Base-by-base conservation (phyloP, 2,888 invertebrate genomes). In the Acleris cristana region DNA sequence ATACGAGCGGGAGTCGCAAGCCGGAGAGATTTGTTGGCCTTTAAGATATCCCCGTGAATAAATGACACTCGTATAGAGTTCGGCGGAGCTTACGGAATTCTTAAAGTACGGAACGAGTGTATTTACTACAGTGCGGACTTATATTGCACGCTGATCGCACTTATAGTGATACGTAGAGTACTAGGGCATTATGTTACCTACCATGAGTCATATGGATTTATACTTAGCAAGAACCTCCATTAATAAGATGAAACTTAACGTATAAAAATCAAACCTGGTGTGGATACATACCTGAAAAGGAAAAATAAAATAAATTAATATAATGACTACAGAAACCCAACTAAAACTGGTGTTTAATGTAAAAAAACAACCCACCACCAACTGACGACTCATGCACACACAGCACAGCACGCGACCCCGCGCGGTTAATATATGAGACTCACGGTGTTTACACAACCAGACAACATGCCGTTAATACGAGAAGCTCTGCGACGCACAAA, bases 231-330 rank as follows among this genome's bases (percentile, higher is more conserved):
- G 14, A 40, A 40, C 40, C 40, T 40, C 40, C 14, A 40, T 4
- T 40, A 14, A 40, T 34, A 3, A 34, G 34, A 34, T 14, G 4
- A 14, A 56, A 56, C 30, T 40, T 55, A 59, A 51, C 1, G 12
- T 34, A 18, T 34, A 48, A 48, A 30, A 59, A 48, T 14, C 65
- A 55, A 65, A 60, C 65, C 65, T 60, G 53, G 23, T 10, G 14
- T n/a, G 14, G 44, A 49, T 60, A 65, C 65, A 60, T 65, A 65
- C 65, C 65, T 65, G 65, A 49, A 65, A 65, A 12, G 18, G 48
- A 55, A 65, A 54, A 19, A 19, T 16, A 48, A 18, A 48, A 48
- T 7, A 18, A 26, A 30, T 7, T 34, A n/a, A 48, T 1, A 23
- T 16, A 49, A 14, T 14, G 4, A 3, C 40, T n/a, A 14, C 21